phyloP scores from a whole-genome alignment of 1,140 invertebrate species.

The Drosophila nebulosa region DNA sequence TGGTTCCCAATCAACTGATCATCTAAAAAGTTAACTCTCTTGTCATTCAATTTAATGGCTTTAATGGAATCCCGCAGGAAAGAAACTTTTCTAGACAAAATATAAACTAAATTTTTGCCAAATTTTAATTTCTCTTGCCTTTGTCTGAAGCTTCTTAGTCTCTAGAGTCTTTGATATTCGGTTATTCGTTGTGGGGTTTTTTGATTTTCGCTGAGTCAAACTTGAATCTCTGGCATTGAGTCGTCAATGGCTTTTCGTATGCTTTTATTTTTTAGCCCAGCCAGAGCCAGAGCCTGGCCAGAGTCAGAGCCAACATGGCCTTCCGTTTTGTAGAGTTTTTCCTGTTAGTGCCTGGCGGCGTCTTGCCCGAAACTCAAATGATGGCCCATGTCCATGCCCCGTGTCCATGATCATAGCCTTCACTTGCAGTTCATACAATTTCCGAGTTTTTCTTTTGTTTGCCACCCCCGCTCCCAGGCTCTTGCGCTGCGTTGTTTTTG shows the following conservation, averaged over 20 bases:
- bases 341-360: conserved; percentile 1
- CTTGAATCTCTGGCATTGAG: conserved; percentile 20
- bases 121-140: no score
- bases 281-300: neutral
- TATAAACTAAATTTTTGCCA: no score
- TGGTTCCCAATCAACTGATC: no score
- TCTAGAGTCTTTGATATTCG: neutral
- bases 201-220: conserved; percentile 30
- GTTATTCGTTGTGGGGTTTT: neutral
- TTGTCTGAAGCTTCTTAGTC: neutral
- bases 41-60: no score
- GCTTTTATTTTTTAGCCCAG: neutral
- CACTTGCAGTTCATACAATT: conserved; percentile 34
- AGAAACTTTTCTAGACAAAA: no score
- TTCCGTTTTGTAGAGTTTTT: conserved; percentile 5
- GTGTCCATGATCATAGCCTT: neutral
- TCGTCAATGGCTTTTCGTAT: conserved; percentile 1
- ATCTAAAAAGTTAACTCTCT: no score
- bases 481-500: no score
- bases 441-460: conserved; percentile 19
- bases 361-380: neutral
- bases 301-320: neutral
- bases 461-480: neutral
- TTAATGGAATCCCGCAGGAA: no score
- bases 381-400: neutral